A percentile compares a stretch with the other conserved stretches of the same genome.
Conservation (phyloP, 2,888 invertebrate species). For the Dusona sp. region DNA sequence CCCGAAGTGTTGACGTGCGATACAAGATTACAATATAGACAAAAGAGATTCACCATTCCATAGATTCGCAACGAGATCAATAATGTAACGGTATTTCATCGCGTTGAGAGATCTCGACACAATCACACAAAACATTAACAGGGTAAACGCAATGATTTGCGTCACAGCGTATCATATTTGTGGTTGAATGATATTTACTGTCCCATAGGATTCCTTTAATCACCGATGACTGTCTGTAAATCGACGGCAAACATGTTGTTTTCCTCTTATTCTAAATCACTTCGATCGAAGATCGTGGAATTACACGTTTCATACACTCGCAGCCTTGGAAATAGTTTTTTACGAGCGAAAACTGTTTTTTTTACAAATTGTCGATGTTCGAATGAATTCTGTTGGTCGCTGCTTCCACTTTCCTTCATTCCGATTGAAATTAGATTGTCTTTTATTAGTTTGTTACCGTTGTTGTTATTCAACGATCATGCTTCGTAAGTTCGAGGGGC, state of each 20-base stretch:
- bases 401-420: neutral
- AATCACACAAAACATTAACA: neutral
- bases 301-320: neutral
- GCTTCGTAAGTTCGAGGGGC: constrained; percentile 90
- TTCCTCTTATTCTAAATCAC: neutral
- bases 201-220: too few species aligned
- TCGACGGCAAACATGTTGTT: neutral
- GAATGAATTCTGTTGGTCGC: neutral
- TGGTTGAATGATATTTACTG: too few species aligned
- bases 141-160: neutral
- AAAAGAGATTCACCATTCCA: constrained; percentile 61
- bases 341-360: neutral
- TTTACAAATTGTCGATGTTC: neutral
- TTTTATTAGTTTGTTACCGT: neutral
- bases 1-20: constrained; percentile 32
- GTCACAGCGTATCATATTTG: neutral
- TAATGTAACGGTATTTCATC: neutral
- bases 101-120: neutral
- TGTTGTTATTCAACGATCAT: constrained; percentile 87
- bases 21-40: constrained; percentile 59
- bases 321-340: neutral
- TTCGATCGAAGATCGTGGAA: neutral
- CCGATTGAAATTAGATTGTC: neutral
- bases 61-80: constrained; percentile 47
- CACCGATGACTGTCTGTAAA: neutral